Evolutionary conservation across 1,140 invertebrate species (phyloP).

Genomic region (Argopecten irradians): DNA sequence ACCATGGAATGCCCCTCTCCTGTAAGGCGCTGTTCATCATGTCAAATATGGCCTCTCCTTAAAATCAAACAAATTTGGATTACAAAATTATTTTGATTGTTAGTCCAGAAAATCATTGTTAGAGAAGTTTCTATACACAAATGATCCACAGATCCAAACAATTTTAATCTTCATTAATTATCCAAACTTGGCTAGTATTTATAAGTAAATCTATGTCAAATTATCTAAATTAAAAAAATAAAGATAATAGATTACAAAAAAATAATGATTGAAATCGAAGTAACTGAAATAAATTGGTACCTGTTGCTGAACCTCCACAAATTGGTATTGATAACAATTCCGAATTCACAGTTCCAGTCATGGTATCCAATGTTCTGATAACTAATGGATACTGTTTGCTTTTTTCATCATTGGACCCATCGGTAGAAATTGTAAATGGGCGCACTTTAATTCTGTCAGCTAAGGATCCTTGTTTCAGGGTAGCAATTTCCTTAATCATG

Average conservation of each 20-base stretch:
- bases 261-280: too few species aligned
- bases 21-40: conserved; percentile 50
- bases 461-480: neutral
- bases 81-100: neutral
- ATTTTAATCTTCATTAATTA: too few species aligned
- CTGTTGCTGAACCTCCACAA: conserved; percentile 31
- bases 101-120: too few species aligned
- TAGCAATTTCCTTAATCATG: conserved; percentile 34
- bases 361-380: conserved; percentile 27
- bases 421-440: conserved; percentile 36
- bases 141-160: too few species aligned
- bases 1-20: conserved; percentile 46
- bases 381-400: conserved; percentile 45
- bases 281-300: too few species aligned
- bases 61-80: neutral
- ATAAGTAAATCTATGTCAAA: too few species aligned
- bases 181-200: too few species aligned
- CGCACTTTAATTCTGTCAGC: neutral
- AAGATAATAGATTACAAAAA: too few species aligned
- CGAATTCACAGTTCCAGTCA: conserved; percentile 31
- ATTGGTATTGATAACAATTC: conserved; percentile 39
- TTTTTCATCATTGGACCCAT: conserved; percentile 39
- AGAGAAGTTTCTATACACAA: neutral
- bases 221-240: neutral
- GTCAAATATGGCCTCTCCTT: conserved; percentile 54